These are phyloP conservation scores for Gephyroberyx darwinii DNA, from an alignment of 2,797 vertebrate genomes.

Conservation along the genomic window DNA sequence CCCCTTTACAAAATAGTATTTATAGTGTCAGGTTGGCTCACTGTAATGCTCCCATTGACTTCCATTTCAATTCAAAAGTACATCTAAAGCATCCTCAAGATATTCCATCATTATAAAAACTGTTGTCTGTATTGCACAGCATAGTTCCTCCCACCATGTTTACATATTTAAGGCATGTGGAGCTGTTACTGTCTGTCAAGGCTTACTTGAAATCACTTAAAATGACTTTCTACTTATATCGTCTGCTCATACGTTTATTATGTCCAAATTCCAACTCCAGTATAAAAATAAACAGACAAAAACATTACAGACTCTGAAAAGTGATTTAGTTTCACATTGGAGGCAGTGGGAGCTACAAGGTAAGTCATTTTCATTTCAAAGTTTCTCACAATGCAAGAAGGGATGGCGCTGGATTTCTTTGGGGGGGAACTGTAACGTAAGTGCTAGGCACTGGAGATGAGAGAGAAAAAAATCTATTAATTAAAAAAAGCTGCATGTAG, in stretches of 20 bases:
- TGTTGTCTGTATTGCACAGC: conserved; percentile 73
- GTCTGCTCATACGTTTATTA: background rate
- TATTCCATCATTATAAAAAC: conserved; percentile 71
- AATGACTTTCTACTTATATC: too few relatives aligned
- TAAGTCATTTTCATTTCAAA: conserved; percentile 14
- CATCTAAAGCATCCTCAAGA: conserved; percentile 50
- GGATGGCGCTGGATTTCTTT: conserved; percentile 4
- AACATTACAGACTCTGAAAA: conserved; percentile 11
- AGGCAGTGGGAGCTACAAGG: conserved; percentile 13
- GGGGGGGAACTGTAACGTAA: conserved; percentile 21
- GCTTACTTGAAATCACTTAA: conserved; percentile 65
- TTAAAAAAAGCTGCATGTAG: conserved; percentile 10
- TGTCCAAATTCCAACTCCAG: conserved; percentile 46
- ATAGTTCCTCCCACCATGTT: conserved; percentile 68
- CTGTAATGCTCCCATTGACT: conserved; percentile 44
- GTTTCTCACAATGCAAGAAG: background rate
- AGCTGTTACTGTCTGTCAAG: conserved; percentile 69
- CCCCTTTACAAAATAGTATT: conserved; percentile 50
- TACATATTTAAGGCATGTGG: conserved; percentile 64
- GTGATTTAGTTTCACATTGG: conserved; percentile 21
- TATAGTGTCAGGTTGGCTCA: conserved; percentile 46
- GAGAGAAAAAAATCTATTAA: conserved; percentile 9
- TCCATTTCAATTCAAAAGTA: conserved; percentile 56
- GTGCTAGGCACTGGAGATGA: conserved; percentile 12
- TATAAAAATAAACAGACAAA: conserved; percentile 34